These are phyloP conservation scores for Temnothorax rugatulus DNA, from an alignment of 2,888 invertebrate genomes.

Conservation along the genomic window DNA sequence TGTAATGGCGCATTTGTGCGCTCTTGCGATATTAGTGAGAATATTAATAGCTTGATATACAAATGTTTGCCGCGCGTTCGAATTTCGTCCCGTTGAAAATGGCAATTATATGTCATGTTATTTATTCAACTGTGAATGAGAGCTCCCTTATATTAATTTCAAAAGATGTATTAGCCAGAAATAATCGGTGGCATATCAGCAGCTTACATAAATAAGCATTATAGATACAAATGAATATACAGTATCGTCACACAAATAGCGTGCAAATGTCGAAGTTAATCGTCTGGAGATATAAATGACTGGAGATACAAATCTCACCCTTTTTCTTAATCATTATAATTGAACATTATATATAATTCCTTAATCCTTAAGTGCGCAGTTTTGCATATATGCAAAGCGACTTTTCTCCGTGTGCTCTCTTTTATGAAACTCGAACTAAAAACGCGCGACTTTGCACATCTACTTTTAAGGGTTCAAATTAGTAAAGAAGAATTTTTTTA, in stretches of 20 bases:
- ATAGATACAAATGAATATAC: not conserved
- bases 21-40: not conserved
- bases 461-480: too few species aligned
- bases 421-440: too few species aligned
- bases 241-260: not conserved
- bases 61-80: not conserved
- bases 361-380: too few species aligned
- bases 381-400: too few species aligned
- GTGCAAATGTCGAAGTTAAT: not conserved
- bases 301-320: not conserved
- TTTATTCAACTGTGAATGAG: conserved; percentile 9
- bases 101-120: not conserved
- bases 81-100: not conserved
- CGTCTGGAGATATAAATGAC: not conserved
- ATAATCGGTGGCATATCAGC: not conserved
- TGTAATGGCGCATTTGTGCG: not conserved
- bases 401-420: too few species aligned
- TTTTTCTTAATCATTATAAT: not conserved
- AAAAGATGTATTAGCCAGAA: not conserved
- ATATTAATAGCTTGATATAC: conserved; percentile 13
- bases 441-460: too few species aligned
- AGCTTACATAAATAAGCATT: not conserved
- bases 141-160: not conserved
- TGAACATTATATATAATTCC: not conserved
- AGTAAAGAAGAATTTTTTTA: too few species aligned